These are phyloP conservation scores for Hemichromis elongatus DNA, from an alignment of 2,113 vertebrate genomes.

Conservation along the genomic window DNA sequence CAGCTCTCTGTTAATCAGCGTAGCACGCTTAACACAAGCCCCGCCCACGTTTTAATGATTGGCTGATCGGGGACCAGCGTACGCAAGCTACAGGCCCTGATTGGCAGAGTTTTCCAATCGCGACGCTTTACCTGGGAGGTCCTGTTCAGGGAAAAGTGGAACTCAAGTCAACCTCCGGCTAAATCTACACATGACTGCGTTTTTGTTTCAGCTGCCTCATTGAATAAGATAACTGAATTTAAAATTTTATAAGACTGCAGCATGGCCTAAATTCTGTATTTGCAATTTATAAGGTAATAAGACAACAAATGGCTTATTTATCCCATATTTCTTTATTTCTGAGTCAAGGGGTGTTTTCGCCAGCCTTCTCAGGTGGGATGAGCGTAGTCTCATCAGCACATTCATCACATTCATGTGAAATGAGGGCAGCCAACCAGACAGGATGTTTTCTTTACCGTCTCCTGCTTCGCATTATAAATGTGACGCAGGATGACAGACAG, in stretches of 20 bases:
- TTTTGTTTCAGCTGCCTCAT: neutral
- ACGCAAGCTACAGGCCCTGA: neutral
- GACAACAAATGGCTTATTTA: neutral
- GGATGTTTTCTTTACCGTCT: neutral
- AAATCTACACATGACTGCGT: neutral
- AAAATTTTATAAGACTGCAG: neutral
- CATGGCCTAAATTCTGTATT: neutral
- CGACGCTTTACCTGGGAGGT: neutral
- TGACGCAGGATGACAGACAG: neutral
- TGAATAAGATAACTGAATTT: neutral
- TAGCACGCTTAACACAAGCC: neutral
- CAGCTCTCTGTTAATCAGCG: neutral
- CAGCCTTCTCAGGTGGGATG: neutral
- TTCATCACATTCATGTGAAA: neutral
- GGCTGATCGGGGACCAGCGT: neutral
- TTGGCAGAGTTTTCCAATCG: conserved; percentile 10
- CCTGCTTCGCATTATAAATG: neutral
- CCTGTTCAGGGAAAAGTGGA: neutral
- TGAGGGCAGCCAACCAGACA: neutral
- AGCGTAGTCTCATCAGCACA: neutral
- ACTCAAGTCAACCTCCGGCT: accelerated
- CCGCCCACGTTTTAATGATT: conserved; percentile 34
- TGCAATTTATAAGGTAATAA: neutral
- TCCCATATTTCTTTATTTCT: neutral
- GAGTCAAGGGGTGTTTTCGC: neutral